Conservation (phyloP, 2,888 invertebrate species). For the Tiphia femorata region DNA sequence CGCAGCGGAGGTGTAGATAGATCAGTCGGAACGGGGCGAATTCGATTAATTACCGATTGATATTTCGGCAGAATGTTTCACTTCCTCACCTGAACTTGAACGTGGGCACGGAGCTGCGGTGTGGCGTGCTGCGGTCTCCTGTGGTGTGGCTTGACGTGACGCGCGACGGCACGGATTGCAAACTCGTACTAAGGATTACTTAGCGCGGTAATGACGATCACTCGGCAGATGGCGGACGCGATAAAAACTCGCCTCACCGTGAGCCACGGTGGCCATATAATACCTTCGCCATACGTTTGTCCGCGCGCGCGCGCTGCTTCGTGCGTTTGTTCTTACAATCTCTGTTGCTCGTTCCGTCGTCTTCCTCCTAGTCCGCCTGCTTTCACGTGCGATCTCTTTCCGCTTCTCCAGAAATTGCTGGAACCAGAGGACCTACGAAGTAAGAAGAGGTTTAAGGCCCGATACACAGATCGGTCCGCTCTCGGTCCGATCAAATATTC, state of each 20-base stretch:
- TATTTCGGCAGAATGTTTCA: too few relatives aligned
- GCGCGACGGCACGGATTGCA: constrained; percentile 14
- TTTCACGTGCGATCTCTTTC: constrained; percentile 8
- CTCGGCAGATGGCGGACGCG: constrained; percentile 63
- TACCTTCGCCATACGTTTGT: constrained; percentile 49
- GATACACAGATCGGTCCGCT: too few relatives aligned
- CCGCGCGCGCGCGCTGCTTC: constrained; percentile 32
- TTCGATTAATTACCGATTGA: too few relatives aligned
- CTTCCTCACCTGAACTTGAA: too few relatives aligned
- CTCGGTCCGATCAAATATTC: too few relatives aligned
- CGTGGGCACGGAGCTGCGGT: too few relatives aligned
- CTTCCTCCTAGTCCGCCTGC: constrained; percentile 14
- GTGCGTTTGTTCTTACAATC: constrained; percentile 13
- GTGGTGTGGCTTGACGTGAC: constrained; percentile 25
- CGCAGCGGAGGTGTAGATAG: too few relatives aligned
- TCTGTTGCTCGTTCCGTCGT: constrained; percentile 5
- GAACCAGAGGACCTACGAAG: not conserved
- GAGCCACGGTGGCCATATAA: constrained; percentile 56
- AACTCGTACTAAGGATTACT: constrained; percentile 55
- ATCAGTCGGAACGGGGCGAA: too few relatives aligned
- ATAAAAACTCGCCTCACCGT: constrained; percentile 64
- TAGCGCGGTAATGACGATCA: constrained; percentile 66
- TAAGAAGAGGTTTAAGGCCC: too few relatives aligned
- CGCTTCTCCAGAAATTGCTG: not conserved
- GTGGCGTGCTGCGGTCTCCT: constrained; percentile 21